A percentile compares a stretch with the other conserved stretches of the same genome.
phyloP scores from a whole-genome alignment of 2,797 vertebrate species.

The Melopsittacus undulatus region DNA sequence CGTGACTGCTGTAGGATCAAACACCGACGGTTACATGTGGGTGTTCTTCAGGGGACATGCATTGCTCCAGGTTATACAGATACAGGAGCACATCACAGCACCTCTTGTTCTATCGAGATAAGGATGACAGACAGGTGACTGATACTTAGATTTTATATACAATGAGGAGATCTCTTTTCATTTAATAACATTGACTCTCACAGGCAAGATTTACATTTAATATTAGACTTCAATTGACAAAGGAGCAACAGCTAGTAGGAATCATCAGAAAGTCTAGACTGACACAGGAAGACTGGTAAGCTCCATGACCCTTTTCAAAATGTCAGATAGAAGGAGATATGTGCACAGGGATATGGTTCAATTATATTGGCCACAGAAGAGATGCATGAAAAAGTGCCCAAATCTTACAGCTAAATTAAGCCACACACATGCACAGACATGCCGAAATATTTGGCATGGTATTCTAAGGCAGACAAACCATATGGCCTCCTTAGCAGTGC shows the following conservation, averaged over 20 bases:
- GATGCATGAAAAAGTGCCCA: neutral
- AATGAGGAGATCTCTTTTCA: neutral
- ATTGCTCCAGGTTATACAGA: constrained; percentile 4
- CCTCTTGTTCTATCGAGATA: neutral
- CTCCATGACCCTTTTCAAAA: neutral
- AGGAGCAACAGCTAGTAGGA: neutral
- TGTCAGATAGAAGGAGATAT: neutral
- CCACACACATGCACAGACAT: neutral
- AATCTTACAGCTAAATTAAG: constrained; percentile 8
- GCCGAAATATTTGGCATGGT: constrained; percentile 6
- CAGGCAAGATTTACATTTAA: neutral
- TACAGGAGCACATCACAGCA: neutral
- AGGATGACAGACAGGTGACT: neutral
- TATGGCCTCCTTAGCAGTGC: neutral
- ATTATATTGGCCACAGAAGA: neutral
- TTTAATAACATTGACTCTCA: neutral
- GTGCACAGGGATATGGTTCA: neutral
- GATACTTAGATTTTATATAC: neutral
- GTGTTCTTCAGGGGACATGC: neutral
- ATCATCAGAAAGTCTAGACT: neutral
- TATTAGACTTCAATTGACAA: neutral
- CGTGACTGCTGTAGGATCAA: constrained; percentile 21
- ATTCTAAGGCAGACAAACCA: constrained; percentile 10
- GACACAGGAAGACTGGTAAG: neutral
- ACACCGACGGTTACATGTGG: neutral